These are phyloP conservation scores for Xerus inauris DNA, from an alignment of 2,113 vertebrate species.

Conservation along the genomic window DNA sequence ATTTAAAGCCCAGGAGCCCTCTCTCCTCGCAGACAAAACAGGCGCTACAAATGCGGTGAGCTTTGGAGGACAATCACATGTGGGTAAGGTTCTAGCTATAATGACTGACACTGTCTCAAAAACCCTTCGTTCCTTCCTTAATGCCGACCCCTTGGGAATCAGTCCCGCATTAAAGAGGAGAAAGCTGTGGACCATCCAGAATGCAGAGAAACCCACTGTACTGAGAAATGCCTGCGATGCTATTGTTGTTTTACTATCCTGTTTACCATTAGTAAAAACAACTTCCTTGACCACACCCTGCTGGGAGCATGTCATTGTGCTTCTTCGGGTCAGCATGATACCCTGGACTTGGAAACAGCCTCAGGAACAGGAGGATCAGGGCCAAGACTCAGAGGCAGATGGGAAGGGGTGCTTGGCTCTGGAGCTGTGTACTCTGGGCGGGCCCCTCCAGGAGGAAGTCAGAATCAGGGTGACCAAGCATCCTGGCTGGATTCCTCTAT, in stretches of 20 bases:
- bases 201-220: not conserved
- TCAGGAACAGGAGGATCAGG: not conserved
- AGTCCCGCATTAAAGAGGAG: not conserved
- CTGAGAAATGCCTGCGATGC: not conserved
- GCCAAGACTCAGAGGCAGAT: not conserved
- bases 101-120: not conserved
- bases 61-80: not conserved
- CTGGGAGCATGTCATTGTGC: not conserved
- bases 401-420: not conserved
- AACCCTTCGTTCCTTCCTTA: not conserved
- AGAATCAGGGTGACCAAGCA: not conserved
- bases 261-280: constrained; percentile 73
- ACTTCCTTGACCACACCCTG: constrained; percentile 75
- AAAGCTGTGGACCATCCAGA: not conserved
- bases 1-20: not conserved
- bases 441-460: not conserved
- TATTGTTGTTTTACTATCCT: constrained; percentile 74
- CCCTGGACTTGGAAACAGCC: not conserved
- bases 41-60: not conserved
- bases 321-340: constrained; percentile 30
- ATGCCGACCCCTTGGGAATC: not conserved
- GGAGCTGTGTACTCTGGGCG: not conserved
- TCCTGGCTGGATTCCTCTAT: not conserved
- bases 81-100: not conserved
- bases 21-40: not conserved